These are phyloP conservation scores for Teleiodes luculella DNA, from an alignment of 2,888 invertebrate genomes.

Conservation along the genomic window DNA sequence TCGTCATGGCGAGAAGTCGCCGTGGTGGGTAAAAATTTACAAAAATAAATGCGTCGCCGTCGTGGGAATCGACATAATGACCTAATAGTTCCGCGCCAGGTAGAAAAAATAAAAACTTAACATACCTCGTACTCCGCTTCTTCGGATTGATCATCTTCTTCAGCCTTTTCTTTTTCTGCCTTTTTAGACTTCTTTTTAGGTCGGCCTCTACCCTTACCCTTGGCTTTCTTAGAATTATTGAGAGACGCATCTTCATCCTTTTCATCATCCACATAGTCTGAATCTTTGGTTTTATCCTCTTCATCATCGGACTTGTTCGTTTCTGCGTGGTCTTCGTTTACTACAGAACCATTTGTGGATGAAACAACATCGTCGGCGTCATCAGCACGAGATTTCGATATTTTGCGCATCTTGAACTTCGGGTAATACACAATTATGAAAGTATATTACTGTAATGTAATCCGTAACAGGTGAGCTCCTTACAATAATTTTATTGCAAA, in stretches of 20 bases:
- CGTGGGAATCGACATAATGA: too few species aligned
- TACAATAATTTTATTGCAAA: too few species aligned
- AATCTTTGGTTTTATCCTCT: slow-evolving; percentile 26
- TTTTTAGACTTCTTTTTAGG: slow-evolving; percentile 55
- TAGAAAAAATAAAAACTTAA: neutral
- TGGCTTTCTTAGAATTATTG: slow-evolving; percentile 38
- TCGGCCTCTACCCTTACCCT: slow-evolving; percentile 42
- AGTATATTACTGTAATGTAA: slow-evolving; percentile 3
- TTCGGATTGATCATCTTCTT: slow-evolving; percentile 11
- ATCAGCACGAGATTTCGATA: slow-evolving; percentile 65
- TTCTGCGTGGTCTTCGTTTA: slow-evolving; percentile 31
- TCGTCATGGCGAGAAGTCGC: too few species aligned
- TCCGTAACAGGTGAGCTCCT: too few species aligned
- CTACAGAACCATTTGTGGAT: slow-evolving; percentile 66
- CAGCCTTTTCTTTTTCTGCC: slow-evolving; percentile 33
- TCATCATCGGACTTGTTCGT: slow-evolving; percentile 14
- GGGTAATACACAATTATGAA: slow-evolving; percentile 36
- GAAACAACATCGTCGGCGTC: slow-evolving; percentile 71
- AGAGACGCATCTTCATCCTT: slow-evolving; percentile 21
- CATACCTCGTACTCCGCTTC: slow-evolving; percentile 76
- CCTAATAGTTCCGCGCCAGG: too few species aligned
- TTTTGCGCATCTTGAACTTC: slow-evolving; percentile 59
- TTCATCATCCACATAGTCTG: slow-evolving; percentile 20
- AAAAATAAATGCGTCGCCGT: too few species aligned
- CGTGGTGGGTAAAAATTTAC: too few species aligned